phyloP scores from a whole-genome alignment of 2,113 vertebrate species.

The Sceloporus undulatus region DNA sequence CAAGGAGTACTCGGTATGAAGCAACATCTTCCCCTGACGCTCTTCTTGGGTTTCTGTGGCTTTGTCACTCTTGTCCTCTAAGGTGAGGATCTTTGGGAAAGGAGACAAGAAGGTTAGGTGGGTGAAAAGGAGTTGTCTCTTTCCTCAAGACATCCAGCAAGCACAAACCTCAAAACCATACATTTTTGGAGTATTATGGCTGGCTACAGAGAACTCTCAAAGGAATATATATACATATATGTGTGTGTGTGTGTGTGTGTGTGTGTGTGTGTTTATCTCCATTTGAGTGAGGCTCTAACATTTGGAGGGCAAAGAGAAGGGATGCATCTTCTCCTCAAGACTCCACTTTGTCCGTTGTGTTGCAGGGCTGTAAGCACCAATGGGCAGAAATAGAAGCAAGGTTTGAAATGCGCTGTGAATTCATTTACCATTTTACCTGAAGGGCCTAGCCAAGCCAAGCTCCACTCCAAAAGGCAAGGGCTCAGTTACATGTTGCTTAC shows the following conservation, averaged over 20 bases:
- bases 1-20: conserved; percentile 96
- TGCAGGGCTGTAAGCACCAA: too few relatives aligned
- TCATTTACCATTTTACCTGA: too few relatives aligned
- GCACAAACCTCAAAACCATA: neutral
- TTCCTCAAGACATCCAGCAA: neutral
- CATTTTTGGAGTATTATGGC: neutral
- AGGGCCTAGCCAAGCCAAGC: neutral
- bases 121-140: conserved; percentile 17
- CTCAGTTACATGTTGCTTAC: conserved; percentile 74
- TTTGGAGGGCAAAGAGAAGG: neutral
- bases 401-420: too few relatives aligned
- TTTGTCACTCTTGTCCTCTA: conserved; percentile 92
- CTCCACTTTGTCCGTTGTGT: neutral
- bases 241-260: too few relatives aligned
- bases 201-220: neutral
- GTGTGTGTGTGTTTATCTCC: too few relatives aligned
- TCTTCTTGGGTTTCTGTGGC: conserved; percentile 95
- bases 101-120: neutral
- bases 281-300: neutral
- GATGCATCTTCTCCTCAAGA: neutral
- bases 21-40: conserved; percentile 97
- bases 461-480: neutral
- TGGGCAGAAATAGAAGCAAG: too few relatives aligned
- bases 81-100: conserved; percentile 90
- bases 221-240: too few relatives aligned